These are phyloP conservation scores for Pseudoatta argentina DNA, from an alignment of 1,140 invertebrate species.

Conservation along the genomic window DNA sequence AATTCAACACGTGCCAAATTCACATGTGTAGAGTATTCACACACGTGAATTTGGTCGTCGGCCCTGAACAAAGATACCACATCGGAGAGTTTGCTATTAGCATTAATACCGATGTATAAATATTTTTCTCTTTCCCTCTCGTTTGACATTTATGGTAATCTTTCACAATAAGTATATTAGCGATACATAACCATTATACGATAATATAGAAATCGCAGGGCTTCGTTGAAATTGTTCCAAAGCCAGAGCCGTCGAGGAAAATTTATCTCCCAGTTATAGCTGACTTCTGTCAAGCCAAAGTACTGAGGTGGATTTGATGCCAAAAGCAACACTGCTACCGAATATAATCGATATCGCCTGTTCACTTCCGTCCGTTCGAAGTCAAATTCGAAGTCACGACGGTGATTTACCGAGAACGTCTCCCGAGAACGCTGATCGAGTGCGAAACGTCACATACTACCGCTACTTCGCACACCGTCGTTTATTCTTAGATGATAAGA, in stretches of 20 bases:
- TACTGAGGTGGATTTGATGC: slow-evolving; percentile 40
- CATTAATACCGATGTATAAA: not conserved
- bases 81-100: slow-evolving; percentile 18
- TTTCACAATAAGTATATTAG: slow-evolving; percentile 39
- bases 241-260: slow-evolving; percentile 19
- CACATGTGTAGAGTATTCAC: no score
- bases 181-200: slow-evolving; percentile 40
- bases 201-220: slow-evolving; percentile 49
- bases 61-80: not conserved
- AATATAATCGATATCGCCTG: slow-evolving; percentile 57
- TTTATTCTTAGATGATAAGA: slow-evolving; percentile 53
- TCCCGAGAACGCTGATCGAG: slow-evolving; percentile 12
- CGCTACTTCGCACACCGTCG: not conserved
- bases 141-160: not conserved
- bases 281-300: slow-evolving; percentile 44
- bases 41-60: no score
- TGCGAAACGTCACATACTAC: slow-evolving; percentile 14
- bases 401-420: not conserved
- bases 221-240: slow-evolving; percentile 52
- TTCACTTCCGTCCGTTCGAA: slow-evolving; percentile 24
- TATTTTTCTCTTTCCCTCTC: not conserved
- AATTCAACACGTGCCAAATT: no score
- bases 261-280: slow-evolving; percentile 47
- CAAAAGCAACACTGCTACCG: slow-evolving; percentile 47
- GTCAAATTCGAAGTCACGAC: slow-evolving; percentile 10